phyloP scores from a whole-genome alignment of 2,797 vertebrate genomes.

The Phoebastria nigripes region DNA sequence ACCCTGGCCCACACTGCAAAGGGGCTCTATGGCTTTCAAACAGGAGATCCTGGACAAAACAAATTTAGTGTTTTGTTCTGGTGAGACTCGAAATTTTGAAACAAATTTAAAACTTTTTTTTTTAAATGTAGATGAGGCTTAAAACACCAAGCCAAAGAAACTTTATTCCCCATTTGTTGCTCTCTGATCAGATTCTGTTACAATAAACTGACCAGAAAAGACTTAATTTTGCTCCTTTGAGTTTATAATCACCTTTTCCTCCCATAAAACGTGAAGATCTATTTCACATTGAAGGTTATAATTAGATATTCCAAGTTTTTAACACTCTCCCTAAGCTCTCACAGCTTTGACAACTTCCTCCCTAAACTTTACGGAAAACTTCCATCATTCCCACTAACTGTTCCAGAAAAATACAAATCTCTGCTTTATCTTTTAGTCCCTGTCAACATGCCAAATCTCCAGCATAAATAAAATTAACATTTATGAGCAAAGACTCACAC shows the following conservation, averaged over 20 bases:
- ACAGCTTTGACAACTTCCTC: neutral
- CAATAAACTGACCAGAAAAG: neutral
- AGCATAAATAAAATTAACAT: neutral
- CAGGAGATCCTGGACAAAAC: neutral
- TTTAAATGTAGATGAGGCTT: neutral
- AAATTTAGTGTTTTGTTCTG: neutral
- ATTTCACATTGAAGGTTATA: neutral
- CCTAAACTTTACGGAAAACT: neutral
- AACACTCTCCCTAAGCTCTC: neutral
- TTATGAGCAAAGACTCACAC: neutral
- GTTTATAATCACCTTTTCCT: neutral
- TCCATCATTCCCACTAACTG: neutral
- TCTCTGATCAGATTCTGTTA: neutral
- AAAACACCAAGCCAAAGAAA: neutral
- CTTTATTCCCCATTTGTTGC: neutral
- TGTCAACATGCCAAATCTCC: neutral
- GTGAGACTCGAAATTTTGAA: neutral
- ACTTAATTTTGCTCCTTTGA: neutral
- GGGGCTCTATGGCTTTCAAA: neutral
- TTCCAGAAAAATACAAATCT: neutral
- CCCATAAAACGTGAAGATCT: neutral
- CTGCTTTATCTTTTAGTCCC: neutral
- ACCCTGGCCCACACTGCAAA: fast-evolving
- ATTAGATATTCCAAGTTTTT: neutral
- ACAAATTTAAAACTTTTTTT: neutral